phyloP scores from a whole-genome alignment of 2,113 vertebrate genomes.

The Chloroceryle aenea region DNA sequence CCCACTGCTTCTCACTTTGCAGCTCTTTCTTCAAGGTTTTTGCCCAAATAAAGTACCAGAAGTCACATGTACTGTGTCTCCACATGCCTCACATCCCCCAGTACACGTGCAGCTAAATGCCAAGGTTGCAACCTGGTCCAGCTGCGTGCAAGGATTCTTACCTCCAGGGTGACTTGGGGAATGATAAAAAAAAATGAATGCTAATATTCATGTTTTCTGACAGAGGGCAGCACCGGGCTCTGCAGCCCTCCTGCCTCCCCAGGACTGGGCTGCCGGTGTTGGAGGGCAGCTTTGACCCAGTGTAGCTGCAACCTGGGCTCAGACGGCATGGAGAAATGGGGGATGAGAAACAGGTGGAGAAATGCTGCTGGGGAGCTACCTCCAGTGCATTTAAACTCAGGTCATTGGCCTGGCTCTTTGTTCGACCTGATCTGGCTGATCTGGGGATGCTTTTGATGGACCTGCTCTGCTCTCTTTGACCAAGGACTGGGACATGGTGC shows the following conservation, averaged over 20 bases:
- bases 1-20: not conserved
- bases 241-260: not conserved
- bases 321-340: not conserved
- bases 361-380: not conserved
- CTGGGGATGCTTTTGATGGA: not conserved
- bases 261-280: not conserved
- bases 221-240: not conserved
- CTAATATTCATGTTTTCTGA: not conserved
- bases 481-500: accelerated
- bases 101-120: accelerated
- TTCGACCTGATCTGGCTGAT: not conserved
- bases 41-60: not conserved
- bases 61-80: not conserved
- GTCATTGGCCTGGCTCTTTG: not conserved
- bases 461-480: not conserved
- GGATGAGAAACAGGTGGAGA: not conserved
- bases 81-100: accelerated
- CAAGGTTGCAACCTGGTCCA: not conserved
- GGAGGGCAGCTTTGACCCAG: accelerated
- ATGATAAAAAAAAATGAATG: not conserved
- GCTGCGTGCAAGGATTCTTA: not conserved
- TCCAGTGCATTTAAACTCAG: not conserved
- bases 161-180: not conserved
- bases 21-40: not conserved
- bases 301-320: not conserved